A percentile compares a stretch with the other conserved stretches of the same genome.
Conservation (phyloP, 2,113 vertebrate genomes). For the Noctilio leporinus region DNA sequence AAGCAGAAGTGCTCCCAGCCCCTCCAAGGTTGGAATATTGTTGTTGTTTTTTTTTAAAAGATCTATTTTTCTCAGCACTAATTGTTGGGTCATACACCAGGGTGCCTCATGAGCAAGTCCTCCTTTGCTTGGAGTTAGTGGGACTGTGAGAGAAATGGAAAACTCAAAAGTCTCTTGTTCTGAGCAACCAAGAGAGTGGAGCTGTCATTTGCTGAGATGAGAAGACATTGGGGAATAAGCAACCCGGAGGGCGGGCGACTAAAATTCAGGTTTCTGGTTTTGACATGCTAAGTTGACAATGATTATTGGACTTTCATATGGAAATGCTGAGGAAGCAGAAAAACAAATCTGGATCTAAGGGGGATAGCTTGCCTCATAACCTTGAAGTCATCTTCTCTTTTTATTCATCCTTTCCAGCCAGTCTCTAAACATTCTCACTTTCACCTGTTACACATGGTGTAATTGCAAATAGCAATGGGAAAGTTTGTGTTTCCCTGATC, state of each 20-base stretch:
- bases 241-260: neutral
- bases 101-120: too few relatives aligned
- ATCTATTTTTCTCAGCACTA: too few relatives aligned
- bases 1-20: too few relatives aligned
- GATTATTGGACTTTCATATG: fast-evolving
- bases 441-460: neutral
- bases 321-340: neutral
- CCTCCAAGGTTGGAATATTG: too few relatives aligned
- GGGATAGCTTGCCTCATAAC: neutral
- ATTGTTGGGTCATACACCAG: too few relatives aligned
- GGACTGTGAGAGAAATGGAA: neutral
- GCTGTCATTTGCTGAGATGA: neutral
- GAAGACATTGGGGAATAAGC: neutral
- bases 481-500: neutral
- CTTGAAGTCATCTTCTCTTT: neutral
- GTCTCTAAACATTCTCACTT: neutral
- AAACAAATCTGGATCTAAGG: neutral
- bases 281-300: fast-evolving
- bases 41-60: too few relatives aligned
- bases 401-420: neutral
- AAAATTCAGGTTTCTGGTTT: neutral
- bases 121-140: too few relatives aligned
- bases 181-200: neutral
- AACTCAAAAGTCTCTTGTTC: neutral
- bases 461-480: neutral